phyloP scores from a whole-genome alignment of 2,797 vertebrate genomes.

The Chaenodraco wilsoni region DNA sequence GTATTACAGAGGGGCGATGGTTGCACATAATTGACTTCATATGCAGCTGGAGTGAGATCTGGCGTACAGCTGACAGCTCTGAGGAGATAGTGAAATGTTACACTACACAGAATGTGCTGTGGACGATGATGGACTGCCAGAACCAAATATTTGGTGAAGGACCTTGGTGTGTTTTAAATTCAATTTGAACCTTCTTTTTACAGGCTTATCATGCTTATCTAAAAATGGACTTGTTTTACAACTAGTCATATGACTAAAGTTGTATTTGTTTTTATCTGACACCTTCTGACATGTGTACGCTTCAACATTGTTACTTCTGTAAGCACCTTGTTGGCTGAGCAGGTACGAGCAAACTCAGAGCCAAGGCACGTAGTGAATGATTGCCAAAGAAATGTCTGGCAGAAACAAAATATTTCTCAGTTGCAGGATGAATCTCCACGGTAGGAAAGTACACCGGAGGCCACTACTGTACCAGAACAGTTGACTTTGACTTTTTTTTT shows the following conservation, averaged over 20 bases:
- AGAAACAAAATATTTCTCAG: slow-evolving; percentile 67
- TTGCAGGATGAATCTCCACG: slow-evolving; percentile 76
- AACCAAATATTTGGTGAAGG: slow-evolving; percentile 36
- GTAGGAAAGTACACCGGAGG: slow-evolving; percentile 79
- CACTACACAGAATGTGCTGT: slow-evolving; percentile 36
- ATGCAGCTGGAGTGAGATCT: slow-evolving; percentile 64
- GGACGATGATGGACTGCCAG: slow-evolving; percentile 42
- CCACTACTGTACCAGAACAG: slow-evolving; percentile 76
- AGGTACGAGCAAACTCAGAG: slow-evolving; percentile 60
- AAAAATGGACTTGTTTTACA: neutral
- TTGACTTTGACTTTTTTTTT: slow-evolving; percentile 70
- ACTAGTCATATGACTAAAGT: slow-evolving; percentile 25
- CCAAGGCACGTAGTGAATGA: slow-evolving; percentile 76
- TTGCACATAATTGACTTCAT: slow-evolving; percentile 75
- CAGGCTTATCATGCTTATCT: neutral
- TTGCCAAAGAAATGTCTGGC: slow-evolving; percentile 85
- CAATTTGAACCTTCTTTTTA: slow-evolving; percentile 27
- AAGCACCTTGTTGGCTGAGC: slow-evolving; percentile 77
- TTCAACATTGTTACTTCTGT: slow-evolving; percentile 73
- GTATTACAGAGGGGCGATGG: slow-evolving; percentile 64
- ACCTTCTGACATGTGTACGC: slow-evolving; percentile 60
- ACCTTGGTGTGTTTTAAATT: slow-evolving; percentile 28
- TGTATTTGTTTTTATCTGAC: slow-evolving; percentile 50
- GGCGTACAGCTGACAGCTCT: slow-evolving; percentile 71
- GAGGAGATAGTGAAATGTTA: slow-evolving; percentile 58